Evolutionary conservation across 2,888 invertebrate species (phyloP), one percentile per base, ranked within the genome.

Genomic region (Laothoe populi): DNA sequence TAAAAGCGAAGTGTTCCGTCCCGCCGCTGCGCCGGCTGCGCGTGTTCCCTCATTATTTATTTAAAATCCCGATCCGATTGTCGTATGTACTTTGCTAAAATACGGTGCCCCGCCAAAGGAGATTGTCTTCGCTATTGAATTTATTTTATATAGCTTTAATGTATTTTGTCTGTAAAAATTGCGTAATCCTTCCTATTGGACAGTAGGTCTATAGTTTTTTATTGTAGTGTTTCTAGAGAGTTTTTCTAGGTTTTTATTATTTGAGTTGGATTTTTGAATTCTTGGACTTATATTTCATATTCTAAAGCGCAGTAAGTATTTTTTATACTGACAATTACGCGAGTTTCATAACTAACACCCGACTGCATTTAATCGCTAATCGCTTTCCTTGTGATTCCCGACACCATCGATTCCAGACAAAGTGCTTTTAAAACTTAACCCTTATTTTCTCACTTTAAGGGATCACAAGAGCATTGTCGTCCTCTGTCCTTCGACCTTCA

Each of bases 381-480:
- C 62, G 48, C 48, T 5, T 8, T 19, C 0, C 35, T 4, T 35
- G 1, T 4, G 4, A 4, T 57, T 70, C 73, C 64, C 4, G 45
- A 75, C 72, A 58, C 24, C 19, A 35, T 35, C 57, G 57, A 23
- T 69, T 63, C 69, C 71, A 78, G 79, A 78, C 81, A 67, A 74
- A 80, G 82, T 80, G 88, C 90, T 90, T 90, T 90, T 90, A 87
- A 88, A 90, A 90, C 88, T 90, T 88, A 87, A 87, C 88, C 86
- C 90, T 90, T 90, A 88, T 88, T 90, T 87, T 83, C 84, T 84
- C 83, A 86, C 83, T 90, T 90, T 84, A 84, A 80, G 75, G 85
- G 89, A 89, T 89, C 90, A 90, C 84, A 80, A 73, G 74, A 74
- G 74, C 44, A 40, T 57, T 57, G 49, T 46, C 42, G 38, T 59